Evolutionary conservation across 2,797 vertebrate species (phyloP).

Genomic region (Gastrophryne carolinensis): DNA sequence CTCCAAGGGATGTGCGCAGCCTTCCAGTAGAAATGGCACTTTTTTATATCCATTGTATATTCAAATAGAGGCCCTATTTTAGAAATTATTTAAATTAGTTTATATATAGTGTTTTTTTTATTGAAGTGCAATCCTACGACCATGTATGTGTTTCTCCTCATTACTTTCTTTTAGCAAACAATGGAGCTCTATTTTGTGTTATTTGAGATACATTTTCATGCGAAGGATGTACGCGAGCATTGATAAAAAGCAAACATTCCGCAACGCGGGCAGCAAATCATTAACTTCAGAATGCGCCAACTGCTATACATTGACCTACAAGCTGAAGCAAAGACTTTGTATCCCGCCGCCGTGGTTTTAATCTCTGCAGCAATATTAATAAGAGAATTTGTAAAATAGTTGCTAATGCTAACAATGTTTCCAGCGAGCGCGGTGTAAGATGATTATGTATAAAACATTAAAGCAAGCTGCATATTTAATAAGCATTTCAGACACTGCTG

Average conservation of each 20-base stretch:
- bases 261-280: slow-evolving; percentile 34
- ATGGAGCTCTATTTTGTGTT: slow-evolving; percentile 31
- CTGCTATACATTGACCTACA: slow-evolving; percentile 45
- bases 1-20: too few species aligned
- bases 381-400: slow-evolving; percentile 24
- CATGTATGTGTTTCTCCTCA: slow-evolving; percentile 33
- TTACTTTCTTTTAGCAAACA: slow-evolving; percentile 33
- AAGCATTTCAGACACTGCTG: slow-evolving; percentile 34
- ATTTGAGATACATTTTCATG: slow-evolving; percentile 47
- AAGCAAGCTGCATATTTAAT: slow-evolving; percentile 41
- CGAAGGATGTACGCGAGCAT: slow-evolving; percentile 13
- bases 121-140: too few species aligned
- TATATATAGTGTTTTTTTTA: too few species aligned
- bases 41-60: too few species aligned
- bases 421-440: not conserved
- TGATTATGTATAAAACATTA: slow-evolving; percentile 51
- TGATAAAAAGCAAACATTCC: slow-evolving; percentile 50
- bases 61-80: too few species aligned
- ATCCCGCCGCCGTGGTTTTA: slow-evolving; percentile 27
- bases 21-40: too few species aligned
- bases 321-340: slow-evolving; percentile 41
- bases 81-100: too few species aligned
- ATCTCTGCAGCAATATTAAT: slow-evolving; percentile 49
- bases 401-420: slow-evolving; percentile 35
- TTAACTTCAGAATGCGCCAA: slow-evolving; percentile 33